Conservation (phyloP, 2,113 vertebrate genomes). For the Trichomycterus rosablanca region DNA sequence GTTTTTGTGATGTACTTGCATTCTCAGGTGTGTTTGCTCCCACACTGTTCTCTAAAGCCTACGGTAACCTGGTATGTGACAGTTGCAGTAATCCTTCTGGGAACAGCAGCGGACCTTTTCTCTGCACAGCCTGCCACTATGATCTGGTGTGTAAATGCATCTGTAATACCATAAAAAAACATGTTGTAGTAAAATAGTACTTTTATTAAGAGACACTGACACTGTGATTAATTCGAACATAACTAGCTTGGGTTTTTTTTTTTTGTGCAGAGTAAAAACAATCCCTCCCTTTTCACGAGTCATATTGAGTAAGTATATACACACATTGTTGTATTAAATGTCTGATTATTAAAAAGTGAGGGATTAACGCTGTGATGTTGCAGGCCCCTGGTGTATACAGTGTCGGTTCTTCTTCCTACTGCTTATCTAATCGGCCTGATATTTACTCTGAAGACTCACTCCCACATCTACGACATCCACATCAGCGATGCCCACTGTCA, state of each 20-base stretch:
- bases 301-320: constrained; percentile 76
- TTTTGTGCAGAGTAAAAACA: constrained; percentile 57
- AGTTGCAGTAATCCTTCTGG: constrained; percentile 70
- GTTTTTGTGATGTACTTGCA: neutral
- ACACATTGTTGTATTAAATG: neutral
- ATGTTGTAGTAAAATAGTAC: neutral
- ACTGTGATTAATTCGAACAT: neutral
- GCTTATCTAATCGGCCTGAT: constrained; percentile 78
- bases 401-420: constrained; percentile 71
- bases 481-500: constrained; percentile 71
- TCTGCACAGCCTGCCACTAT: constrained; percentile 79
- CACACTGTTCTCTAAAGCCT: constrained; percentile 84
- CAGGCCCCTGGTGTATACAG: constrained; percentile 74
- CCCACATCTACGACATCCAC: constrained; percentile 80
- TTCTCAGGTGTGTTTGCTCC: constrained; percentile 81
- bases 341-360: neutral
- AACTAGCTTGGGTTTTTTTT: neutral
- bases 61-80: constrained; percentile 77
- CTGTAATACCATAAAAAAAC: neutral
- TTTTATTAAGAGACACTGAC: too few relatives aligned
- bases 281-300: constrained; percentile 71
- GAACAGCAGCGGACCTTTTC: constrained; percentile 65
- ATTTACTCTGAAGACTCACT: constrained; percentile 82
- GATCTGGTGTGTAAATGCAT: constrained; percentile 67
- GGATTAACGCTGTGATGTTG: neutral